These are phyloP conservation scores for Leucoptera coffeella DNA, from an alignment of 2,888 invertebrate genomes.

Conservation along the genomic window DNA sequence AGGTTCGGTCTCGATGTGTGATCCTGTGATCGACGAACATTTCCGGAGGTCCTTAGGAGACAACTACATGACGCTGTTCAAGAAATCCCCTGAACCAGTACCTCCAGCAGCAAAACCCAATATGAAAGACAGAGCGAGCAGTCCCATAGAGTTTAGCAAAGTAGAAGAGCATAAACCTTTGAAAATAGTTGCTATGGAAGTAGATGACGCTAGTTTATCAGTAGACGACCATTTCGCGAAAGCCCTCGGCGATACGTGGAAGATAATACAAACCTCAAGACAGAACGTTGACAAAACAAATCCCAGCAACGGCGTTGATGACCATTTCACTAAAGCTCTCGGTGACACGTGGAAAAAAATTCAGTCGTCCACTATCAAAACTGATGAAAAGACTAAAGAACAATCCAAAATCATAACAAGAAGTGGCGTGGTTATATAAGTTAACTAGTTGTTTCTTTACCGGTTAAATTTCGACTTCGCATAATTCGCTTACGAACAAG, in stretches of 20 bases:
- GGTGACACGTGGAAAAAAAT: slow-evolving; percentile 78
- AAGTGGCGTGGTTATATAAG: slow-evolving; percentile 46
- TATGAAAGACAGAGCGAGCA: slow-evolving; percentile 43
- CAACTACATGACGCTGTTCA: slow-evolving; percentile 66
- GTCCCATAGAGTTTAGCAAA: slow-evolving; percentile 36
- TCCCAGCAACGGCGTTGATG: slow-evolving; percentile 60
- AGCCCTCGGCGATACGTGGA: slow-evolving; percentile 82
- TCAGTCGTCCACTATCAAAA: slow-evolving; percentile 49
- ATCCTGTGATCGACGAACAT: slow-evolving; percentile 92
- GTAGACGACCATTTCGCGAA: slow-evolving; percentile 92
- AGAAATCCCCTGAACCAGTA: slow-evolving; percentile 25
- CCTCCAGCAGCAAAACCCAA: slow-evolving; percentile 28
- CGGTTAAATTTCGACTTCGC: no score
- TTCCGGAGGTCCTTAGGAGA: slow-evolving; percentile 87
- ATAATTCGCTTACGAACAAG: no score
- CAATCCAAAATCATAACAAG: slow-evolving; percentile 40
- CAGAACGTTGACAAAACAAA: slow-evolving; percentile 26
- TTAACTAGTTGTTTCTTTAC: no score
- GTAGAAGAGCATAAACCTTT: slow-evolving; percentile 27
- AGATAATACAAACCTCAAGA: slow-evolving; percentile 60
- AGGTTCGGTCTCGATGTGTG: slow-evolving; percentile 74
- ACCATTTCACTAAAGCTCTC: slow-evolving; percentile 88
- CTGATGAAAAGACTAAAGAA: slow-evolving; percentile 22
- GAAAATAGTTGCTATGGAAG: slow-evolving; percentile 51
- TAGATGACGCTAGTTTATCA: slow-evolving; percentile 54